Evolutionary conservation across 2,888 invertebrate species (phyloP), one percentile per base, ranked within the genome.

Genomic region (Chydorus sphaericus): DNA sequence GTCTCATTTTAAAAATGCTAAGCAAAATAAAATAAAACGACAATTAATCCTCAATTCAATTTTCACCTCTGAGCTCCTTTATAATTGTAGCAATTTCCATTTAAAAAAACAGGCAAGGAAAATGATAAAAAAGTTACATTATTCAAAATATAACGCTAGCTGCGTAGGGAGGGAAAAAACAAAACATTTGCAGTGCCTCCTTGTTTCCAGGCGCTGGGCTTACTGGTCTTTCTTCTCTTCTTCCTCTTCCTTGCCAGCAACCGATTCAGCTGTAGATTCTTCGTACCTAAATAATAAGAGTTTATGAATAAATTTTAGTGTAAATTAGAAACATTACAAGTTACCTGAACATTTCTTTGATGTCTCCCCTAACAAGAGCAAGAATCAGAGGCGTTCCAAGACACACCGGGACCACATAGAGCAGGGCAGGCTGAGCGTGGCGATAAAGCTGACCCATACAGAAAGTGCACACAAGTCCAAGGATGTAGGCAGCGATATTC

Each of bases 401-500:
- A 71, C 98, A 98, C 14, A 92, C 88, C 6, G 98, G 98, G 59
- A 98, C 98, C 61, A 98, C 76, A 72, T 98, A 98, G 64, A 98
- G 74, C 58, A 98, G 77, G 54, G 98, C 98, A 1, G 98, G 98
- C 77, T 98, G 92, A 26, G 96, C 96, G 73, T 94, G 96, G 71
- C 93, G 91, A 74, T 93, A 99, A 62, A 91, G 77, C 73, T 97
- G 94, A 94, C 99, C 97, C 59, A 99, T 89, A 63, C 89, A 80
- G 70, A 98, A 94, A 1, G 98, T 99, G 23, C 87, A 80, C 69
- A 93, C 74, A 60, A 99, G 75, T 1, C 98, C 98, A 65, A 91
- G 70, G 65, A 96, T 83, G 71, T 99, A 99, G 2, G 98, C 97
- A 48, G 81, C 68, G 70, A 97, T 86, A 4, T 94, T 89, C 3